A percentile compares a stretch with the other conserved stretches of the same genome.
Conservation (phyloP, 2,113 vertebrate species). For the Piliocolobus tephrosceles region DNA sequence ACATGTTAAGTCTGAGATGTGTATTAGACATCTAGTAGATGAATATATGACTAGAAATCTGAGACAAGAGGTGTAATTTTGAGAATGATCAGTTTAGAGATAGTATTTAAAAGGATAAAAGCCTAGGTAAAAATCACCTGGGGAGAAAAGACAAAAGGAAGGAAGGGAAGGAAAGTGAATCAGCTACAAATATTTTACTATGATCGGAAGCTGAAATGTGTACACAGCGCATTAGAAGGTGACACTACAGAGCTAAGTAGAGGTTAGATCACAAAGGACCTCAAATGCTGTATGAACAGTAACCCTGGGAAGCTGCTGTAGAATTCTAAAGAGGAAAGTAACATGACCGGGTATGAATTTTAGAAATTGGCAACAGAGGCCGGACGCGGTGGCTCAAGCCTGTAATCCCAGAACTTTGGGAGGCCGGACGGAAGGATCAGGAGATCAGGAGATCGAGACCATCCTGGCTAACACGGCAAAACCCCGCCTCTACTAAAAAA, state of each 20-base stretch:
- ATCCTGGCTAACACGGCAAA: too few species aligned
- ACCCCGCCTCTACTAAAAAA: too few species aligned
- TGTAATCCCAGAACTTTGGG: too few species aligned
- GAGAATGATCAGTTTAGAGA: background rate
- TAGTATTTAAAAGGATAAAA: background rate
- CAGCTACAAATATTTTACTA: background rate
- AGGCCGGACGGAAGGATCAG: too few species aligned
- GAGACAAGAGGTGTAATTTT: background rate
- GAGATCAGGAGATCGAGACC: too few species aligned
- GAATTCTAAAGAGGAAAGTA: background rate
- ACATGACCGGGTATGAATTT: background rate
- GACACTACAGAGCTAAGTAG: background rate
- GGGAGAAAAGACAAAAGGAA: background rate
- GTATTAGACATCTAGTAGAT: background rate
- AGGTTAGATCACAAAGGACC: background rate
- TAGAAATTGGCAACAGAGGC: background rate
- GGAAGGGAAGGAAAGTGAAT: background rate
- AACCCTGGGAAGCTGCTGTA: background rate
- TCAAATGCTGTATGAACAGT: background rate
- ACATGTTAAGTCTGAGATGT: background rate
- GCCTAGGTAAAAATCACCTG: background rate
- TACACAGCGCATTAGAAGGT: background rate
- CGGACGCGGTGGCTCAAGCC: too few species aligned
- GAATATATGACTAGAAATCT: background rate
- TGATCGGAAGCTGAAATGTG: background rate